These are phyloP conservation scores for Myiagra hebetior DNA, from an alignment of 2,113 vertebrate species.

Conservation along the genomic window DNA sequence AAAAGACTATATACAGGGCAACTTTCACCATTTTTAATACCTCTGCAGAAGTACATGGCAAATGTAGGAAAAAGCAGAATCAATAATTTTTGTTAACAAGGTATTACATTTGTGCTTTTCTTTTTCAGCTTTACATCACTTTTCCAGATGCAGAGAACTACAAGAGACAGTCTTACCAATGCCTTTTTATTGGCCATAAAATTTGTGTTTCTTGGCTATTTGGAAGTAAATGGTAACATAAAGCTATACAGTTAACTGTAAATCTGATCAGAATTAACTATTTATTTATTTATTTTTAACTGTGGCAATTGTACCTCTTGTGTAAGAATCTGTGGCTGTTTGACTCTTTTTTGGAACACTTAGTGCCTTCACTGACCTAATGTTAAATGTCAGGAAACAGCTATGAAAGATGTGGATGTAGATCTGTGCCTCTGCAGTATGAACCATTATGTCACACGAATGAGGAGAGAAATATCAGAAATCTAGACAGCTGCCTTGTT, in stretches of 20 bases:
- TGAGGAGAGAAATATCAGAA: background rate
- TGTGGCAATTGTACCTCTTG: background rate
- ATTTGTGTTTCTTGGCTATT: background rate
- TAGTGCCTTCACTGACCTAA: background rate
- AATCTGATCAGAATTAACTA: background rate
- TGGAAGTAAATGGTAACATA: background rate
- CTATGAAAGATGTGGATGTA: background rate
- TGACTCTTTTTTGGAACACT: background rate
- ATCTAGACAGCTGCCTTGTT: background rate
- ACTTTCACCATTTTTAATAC: background rate
- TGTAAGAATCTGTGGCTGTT: background rate
- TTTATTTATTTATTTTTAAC: background rate
- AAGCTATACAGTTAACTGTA: background rate
- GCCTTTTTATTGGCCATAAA: background rate
- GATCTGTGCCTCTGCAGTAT: background rate
- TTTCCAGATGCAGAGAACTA: background rate
- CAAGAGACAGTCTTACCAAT: background rate
- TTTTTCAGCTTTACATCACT: background rate
- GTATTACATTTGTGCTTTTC: background rate
- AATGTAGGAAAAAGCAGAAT: background rate
- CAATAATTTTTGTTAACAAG: background rate
- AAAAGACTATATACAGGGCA: fast-evolving
- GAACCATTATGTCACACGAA: conserved; percentile 4
- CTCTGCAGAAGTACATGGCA: background rate
- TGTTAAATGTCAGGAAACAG: background rate